Percentiles rank a stretch among this genome's conserved stretches.
Conservation (phyloP, 2,113 vertebrate genomes). For the Sphaerodactylus townsendi region DNA sequence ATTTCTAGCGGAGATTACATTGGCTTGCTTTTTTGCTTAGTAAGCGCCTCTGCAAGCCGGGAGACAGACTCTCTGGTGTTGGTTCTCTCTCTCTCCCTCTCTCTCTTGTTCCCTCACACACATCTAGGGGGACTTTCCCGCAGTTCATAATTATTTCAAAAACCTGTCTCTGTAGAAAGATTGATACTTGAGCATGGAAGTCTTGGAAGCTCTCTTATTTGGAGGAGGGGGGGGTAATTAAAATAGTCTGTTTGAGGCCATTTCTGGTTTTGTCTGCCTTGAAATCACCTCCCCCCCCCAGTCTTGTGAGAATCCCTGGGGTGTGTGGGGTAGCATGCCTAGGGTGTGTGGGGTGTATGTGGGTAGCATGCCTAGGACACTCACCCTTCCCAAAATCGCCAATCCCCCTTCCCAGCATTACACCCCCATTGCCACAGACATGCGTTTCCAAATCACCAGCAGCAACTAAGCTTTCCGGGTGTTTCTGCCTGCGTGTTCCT, state of each 20-base stretch:
- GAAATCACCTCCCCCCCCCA: too few relatives aligned
- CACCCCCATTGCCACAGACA: slow-evolving; percentile 16
- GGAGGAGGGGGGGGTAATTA: not conserved
- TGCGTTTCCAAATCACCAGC: not conserved
- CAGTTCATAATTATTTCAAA: not conserved
- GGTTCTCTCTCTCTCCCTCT: not conserved
- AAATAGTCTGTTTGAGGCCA: not conserved
- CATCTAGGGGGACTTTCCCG: not conserved
- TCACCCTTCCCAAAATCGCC: not conserved
- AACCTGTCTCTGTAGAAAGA: not conserved
- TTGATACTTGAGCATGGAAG: not conserved
- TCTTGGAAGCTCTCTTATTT: not conserved
- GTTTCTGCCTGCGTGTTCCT: not conserved
- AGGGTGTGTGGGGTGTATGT: too few relatives aligned
- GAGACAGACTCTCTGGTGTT: not conserved
- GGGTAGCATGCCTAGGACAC: too few relatives aligned
- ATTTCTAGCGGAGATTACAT: slow-evolving; percentile 34
- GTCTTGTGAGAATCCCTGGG: not conserved
- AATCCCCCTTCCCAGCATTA: not conserved
- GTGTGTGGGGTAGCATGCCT: too few relatives aligned
- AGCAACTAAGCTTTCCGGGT: not conserved
- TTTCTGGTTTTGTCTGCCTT: not conserved
- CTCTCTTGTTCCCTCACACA: not conserved
- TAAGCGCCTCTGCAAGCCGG: slow-evolving; percentile 44
- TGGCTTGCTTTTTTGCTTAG: slow-evolving; percentile 53